These are phyloP conservation scores for Taenaris catops DNA, from an alignment of 2,888 invertebrate species.

Conservation along the genomic window DNA sequence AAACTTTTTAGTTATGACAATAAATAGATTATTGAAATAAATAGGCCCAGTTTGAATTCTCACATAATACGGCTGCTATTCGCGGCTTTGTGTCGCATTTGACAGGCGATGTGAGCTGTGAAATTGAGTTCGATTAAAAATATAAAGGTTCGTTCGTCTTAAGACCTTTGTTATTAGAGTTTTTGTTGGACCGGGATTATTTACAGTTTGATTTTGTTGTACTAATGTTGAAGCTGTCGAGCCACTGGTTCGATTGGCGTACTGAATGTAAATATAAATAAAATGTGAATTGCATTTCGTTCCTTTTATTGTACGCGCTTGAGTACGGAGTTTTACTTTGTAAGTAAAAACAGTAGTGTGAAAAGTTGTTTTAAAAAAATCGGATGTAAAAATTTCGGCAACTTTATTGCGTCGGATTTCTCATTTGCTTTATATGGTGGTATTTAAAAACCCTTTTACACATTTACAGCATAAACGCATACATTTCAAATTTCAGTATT, in stretches of 20 bases:
- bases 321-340: too few relatives aligned
- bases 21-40: constrained; percentile 78
- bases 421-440: too few relatives aligned
- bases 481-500: too few relatives aligned
- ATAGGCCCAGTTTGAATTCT: constrained; percentile 71
- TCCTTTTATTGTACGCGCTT: too few relatives aligned
- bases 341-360: too few relatives aligned
- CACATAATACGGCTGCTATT: constrained; percentile 67
- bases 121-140: constrained; percentile 75
- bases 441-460: too few relatives aligned
- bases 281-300: not conserved
- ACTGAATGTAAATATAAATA: constrained; percentile 9
- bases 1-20: constrained; percentile 74
- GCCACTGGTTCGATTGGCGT: constrained; percentile 20
- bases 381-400: too few relatives aligned
- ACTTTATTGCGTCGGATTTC: too few relatives aligned
- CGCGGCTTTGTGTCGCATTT: constrained; percentile 72
- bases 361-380: too few relatives aligned
- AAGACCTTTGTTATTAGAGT: constrained; percentile 54
- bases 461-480: too few relatives aligned
- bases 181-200: constrained; percentile 61
- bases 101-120: constrained; percentile 77
- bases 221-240: constrained; percentile 51
- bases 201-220: constrained; percentile 66
- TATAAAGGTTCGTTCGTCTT: constrained; percentile 64